Percentiles rank a stretch among this genome's conserved stretches.
phyloP scores from a whole-genome alignment of 2,797 vertebrate genomes.

The Hyperoplus lanceolatus region DNA sequence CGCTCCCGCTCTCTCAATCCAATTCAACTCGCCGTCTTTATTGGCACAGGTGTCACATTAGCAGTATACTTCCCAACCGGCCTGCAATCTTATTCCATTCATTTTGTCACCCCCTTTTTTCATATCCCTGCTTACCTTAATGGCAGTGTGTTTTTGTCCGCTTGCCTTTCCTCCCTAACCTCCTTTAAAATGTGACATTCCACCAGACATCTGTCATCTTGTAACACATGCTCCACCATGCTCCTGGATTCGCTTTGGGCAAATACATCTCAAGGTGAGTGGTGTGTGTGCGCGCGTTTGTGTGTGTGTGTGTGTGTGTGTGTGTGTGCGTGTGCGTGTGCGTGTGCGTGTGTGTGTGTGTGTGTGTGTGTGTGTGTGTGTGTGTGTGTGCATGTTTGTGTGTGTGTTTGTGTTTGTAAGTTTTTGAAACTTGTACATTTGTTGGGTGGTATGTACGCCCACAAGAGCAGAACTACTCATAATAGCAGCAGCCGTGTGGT shows the following conservation, averaged over 20 bases:
- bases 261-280: constrained; percentile 79
- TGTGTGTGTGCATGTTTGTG: constrained; percentile 24
- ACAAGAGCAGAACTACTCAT: constrained; percentile 61
- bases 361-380: neutral
- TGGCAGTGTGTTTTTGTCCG: constrained; percentile 49
- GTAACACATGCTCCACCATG: constrained; percentile 74
- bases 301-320: constrained; percentile 12
- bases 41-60: constrained; percentile 60
- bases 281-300: constrained; percentile 21
- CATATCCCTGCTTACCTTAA: constrained; percentile 32
- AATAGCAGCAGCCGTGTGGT: constrained; percentile 36
- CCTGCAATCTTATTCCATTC: constrained; percentile 50
- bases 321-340: constrained; percentile 37
- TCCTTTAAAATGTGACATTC: constrained; percentile 68
- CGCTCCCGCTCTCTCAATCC: constrained; percentile 21
- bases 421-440: constrained; percentile 51
- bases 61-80: constrained; percentile 24
- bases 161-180: constrained; percentile 17
- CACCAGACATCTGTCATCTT: constrained; percentile 66
- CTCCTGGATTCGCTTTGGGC: constrained; percentile 75
- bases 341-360: no score
- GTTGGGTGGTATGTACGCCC: constrained; percentile 52
- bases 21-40: constrained; percentile 46
- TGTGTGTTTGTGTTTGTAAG: constrained; percentile 19
- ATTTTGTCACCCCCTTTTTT: constrained; percentile 42